Evolutionary conservation across 2,113 vertebrate species (phyloP).

Genomic region (Apistogramma diplotaenia): DNA sequence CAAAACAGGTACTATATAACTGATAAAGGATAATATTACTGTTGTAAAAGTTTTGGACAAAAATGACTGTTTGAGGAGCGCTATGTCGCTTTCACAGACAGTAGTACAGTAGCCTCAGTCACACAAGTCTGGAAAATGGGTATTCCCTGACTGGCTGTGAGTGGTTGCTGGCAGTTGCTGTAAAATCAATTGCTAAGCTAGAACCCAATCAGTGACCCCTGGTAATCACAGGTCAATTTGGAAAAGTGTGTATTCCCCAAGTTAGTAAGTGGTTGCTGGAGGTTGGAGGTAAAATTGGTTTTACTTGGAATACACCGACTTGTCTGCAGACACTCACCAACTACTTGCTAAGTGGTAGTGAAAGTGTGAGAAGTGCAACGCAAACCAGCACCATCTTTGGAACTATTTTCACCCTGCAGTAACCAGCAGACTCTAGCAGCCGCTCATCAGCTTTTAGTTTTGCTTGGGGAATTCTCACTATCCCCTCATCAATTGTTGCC

Average conservation of each 20-base stretch:
- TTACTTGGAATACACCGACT: neutral
- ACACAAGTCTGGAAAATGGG: neutral
- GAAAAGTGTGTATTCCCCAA: neutral
- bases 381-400: neutral
- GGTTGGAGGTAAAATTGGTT: neutral
- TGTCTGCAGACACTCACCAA: neutral
- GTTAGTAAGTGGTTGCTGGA: neutral
- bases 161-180: neutral
- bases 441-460: neutral
- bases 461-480: neutral
- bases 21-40: neutral
- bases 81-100: too few species aligned
- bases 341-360: neutral
- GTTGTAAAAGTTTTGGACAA: too few species aligned
- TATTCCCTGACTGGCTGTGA: neutral
- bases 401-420: neutral
- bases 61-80: too few species aligned
- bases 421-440: neutral
- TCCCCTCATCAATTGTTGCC: too few species aligned
- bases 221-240: neutral
- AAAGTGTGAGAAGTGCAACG: neutral
- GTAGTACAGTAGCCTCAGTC: neutral
- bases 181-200: neutral
- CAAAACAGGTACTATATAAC: conserved; percentile 76
- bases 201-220: neutral